Conservation (phyloP, 2,113 vertebrate genomes). For the Octodon degus region DNA sequence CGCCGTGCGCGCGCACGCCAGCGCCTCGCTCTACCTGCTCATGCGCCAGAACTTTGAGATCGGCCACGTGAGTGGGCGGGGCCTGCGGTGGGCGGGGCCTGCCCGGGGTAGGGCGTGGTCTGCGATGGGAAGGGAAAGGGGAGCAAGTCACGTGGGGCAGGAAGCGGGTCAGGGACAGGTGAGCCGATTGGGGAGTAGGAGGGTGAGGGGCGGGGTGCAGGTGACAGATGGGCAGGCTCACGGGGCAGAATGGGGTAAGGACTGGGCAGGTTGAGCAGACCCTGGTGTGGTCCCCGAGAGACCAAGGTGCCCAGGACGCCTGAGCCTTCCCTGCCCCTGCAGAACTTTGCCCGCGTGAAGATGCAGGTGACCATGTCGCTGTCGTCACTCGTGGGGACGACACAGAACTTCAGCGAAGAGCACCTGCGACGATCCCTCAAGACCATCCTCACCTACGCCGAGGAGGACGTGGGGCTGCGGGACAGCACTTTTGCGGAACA, state of each 20-base stretch:
- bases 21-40: conserved; percentile 95
- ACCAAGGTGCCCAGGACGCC: not conserved
- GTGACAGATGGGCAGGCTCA: not conserved
- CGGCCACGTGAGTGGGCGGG: conserved; percentile 89
- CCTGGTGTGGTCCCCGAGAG: not conserved
- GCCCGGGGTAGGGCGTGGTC: not conserved
- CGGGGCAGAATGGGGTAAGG: not conserved
- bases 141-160: not conserved
- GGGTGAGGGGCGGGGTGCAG: no score
- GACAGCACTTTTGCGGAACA: conserved; percentile 94
- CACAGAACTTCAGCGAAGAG: conserved; percentile 93
- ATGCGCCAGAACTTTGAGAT: conserved; percentile 98
- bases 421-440: conserved; percentile 93
- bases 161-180: not conserved
- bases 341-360: conserved; percentile 97
- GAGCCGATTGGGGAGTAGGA: no score
- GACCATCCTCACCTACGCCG: conserved; percentile 94
- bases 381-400: conserved; percentile 93
- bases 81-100: not conserved
- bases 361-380: conserved; percentile 98
- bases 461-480: conserved; percentile 92
- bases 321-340: not conserved
- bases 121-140: rapidly evolving
- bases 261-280: not conserved
- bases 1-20: conserved; percentile 91